Evolutionary conservation across 1,140 invertebrate genomes (phyloP), one percentile per base, ranked within the genome.

Genomic region (Rhysida immarginata): DNA sequence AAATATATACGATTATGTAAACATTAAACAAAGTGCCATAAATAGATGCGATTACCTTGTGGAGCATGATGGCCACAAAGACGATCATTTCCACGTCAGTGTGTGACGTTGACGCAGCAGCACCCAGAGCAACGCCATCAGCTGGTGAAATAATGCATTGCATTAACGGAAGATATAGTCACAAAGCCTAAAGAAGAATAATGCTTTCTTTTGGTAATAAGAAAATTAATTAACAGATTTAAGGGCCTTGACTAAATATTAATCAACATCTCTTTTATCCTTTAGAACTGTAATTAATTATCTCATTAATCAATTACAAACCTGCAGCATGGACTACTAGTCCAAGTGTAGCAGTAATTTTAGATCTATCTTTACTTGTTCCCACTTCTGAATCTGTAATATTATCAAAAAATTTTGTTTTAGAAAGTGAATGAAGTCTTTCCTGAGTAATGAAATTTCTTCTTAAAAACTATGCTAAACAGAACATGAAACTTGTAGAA

Each of bases 31-130:
- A 26, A 45, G 45, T 16, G 42, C 29, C 18, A 46, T 45, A 20
- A n/a, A 42, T 56, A 21, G 26, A 24, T 41, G 50, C 54, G 56
- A 45, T 60, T 70, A 85, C 84, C 75, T 99, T 99, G 66, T 99
- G 96, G 16, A 99, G 74, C 93, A 99, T 98, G 59, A 99, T 98
- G 24, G 96, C 96, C 29, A 96, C 69, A 70, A 99, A 99, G 20
- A 99, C 92, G 60, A 99, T 95, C 63, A 95, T 82, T 74, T 98
- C 95, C 2, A 99, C 89, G 66, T 96, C 93, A 20, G 89, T 80
- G 65, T 96, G 90, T 2, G 87, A 85, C 0, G 93, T 93, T 0
- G 88, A 90, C 0, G 93, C 92, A 1, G 96, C 95, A 23, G 93
- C 94, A 46, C 96, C 96, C 14, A 99, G 70, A 1, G 96, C 95